These are phyloP conservation scores for Chlorospingus semifuscus DNA, from an alignment of 2,797 vertebrate species.

Conservation along the genomic window DNA sequence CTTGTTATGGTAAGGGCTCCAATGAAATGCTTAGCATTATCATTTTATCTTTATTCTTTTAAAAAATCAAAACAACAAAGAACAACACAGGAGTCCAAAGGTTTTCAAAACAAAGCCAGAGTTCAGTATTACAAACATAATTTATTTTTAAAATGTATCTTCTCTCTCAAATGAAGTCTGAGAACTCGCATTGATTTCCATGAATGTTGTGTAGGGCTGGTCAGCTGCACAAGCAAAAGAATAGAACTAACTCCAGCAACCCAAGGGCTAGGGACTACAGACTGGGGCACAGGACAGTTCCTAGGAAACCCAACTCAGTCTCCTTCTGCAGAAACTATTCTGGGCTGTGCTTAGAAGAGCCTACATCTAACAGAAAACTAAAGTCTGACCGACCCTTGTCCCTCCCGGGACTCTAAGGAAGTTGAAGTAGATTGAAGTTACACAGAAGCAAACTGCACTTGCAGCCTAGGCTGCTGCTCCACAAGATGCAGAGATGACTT, in stretches of 20 bases:
- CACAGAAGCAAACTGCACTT: background rate
- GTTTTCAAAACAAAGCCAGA: background rate
- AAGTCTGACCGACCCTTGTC: background rate
- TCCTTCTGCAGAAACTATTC: background rate
- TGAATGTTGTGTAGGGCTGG: background rate
- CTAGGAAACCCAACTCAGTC: background rate
- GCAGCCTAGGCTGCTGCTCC: background rate
- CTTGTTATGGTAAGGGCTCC: background rate
- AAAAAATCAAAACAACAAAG: background rate
- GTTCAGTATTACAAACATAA: accelerated
- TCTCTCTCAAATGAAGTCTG: background rate
- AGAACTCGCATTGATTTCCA: background rate
- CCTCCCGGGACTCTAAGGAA: background rate
- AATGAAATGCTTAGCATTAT: background rate
- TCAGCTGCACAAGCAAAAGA: background rate
- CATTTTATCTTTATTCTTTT: background rate
- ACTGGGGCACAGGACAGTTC: background rate
- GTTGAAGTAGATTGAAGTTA: background rate
- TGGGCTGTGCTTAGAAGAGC: background rate
- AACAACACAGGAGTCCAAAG: background rate
- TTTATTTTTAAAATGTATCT: background rate
- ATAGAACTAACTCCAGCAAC: background rate
- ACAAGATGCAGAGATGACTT: background rate
- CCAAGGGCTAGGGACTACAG: background rate
- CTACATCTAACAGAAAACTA: background rate